A percentile compares a stretch with the other conserved stretches of the same genome.
These are phyloP conservation scores for Euplagia quadripunctaria DNA, from an alignment of 2,888 invertebrate genomes.

Conservation along the genomic window DNA sequence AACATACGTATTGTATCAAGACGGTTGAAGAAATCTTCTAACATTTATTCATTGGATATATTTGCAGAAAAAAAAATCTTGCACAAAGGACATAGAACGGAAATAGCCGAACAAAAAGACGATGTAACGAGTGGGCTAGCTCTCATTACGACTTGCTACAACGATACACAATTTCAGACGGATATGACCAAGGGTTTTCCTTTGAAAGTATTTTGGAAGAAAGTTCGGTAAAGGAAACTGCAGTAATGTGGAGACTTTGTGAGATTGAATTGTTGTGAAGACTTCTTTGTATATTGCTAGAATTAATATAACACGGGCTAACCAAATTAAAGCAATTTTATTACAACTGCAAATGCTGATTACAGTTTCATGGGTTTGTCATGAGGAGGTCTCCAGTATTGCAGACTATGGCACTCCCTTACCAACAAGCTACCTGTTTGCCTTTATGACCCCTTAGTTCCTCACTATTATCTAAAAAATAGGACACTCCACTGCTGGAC, in stretches of 20 bases:
- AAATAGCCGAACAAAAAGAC: conserved; percentile 54
- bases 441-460: no score
- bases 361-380: background rate
- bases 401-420: no score
- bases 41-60: conserved; percentile 40
- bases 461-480: no score
- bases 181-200: conserved; percentile 30
- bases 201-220: conserved; percentile 16
- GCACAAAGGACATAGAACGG: conserved; percentile 47
- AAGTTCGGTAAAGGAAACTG: conserved; percentile 20
- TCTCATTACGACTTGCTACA: conserved; percentile 50
- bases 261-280: conserved; percentile 14
- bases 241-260: conserved; percentile 11
- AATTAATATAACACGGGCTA: background rate
- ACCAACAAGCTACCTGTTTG: no score
- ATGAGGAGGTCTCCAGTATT: no score
- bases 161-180: conserved; percentile 48
- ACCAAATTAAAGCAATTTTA: background rate
- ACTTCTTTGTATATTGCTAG: conserved; percentile 1
- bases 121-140: conserved; percentile 49
- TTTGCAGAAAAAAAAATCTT: conserved; percentile 32
- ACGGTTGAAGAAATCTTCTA: conserved; percentile 6
- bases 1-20: background rate
- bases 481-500: no score
- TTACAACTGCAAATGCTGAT: background rate